phyloP scores from a whole-genome alignment of 2,888 invertebrate genomes.

The Noctua janthina region DNA sequence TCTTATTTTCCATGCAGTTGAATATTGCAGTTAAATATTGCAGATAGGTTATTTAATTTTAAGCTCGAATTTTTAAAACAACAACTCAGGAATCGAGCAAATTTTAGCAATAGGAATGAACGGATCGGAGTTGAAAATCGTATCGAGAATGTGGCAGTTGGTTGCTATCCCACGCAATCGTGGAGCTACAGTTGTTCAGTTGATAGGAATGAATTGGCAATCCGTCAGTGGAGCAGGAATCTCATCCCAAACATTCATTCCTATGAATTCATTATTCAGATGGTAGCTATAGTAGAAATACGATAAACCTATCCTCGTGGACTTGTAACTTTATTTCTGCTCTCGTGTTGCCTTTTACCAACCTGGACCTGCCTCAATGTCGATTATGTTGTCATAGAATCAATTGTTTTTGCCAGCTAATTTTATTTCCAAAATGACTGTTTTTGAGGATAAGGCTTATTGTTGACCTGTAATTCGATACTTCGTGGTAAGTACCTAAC shows the following conservation, averaged over 20 bases:
- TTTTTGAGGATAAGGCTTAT: background rate
- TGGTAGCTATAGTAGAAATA: constrained; percentile 1
- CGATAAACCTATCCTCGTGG: background rate
- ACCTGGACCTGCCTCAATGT: too few species aligned
- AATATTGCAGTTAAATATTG: background rate
- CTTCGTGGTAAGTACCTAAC: background rate
- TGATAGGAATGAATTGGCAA: constrained; percentile 51
- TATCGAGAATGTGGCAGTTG: constrained; percentile 32
- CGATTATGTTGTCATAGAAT: background rate
- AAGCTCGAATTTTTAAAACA: constrained; percentile 16
- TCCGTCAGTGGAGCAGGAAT: constrained; percentile 39
- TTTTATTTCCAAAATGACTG: background rate
- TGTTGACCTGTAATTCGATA: background rate
- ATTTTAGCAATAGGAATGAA: constrained; percentile 9
- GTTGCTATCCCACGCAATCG: constrained; percentile 40
- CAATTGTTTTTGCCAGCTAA: background rate
- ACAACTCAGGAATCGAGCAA: background rate
- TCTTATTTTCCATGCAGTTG: constrained; percentile 7
- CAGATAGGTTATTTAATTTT: constrained; percentile 7
- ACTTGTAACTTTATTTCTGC: constrained; percentile 2
- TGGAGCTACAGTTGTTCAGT: constrained; percentile 31
- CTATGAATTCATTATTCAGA: background rate
- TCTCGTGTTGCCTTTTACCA: background rate
- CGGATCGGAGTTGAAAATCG: constrained; percentile 10
- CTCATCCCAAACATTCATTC: constrained; percentile 26